phyloP scores from a whole-genome alignment of 2,888 invertebrate genomes.

The Temnothorax unifasciatus region DNA sequence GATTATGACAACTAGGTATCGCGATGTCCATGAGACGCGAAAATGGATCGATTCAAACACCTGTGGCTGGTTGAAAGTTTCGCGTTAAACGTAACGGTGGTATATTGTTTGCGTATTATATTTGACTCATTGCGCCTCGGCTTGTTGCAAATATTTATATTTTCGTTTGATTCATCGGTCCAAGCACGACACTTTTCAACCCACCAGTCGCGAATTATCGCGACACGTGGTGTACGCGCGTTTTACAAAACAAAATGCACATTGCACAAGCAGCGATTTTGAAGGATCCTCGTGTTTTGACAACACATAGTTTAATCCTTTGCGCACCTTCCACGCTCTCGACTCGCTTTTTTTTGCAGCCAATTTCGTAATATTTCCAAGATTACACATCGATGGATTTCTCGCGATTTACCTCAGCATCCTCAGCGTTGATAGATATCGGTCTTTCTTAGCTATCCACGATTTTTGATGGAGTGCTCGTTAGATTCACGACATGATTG shows the following conservation, averaged over 20 bases:
- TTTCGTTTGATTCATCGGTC: slow-evolving; percentile 44
- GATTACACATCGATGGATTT: neutral
- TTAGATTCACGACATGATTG: slow-evolving; percentile 34
- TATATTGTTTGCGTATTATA: slow-evolving; percentile 12
- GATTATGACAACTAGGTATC: slow-evolving; percentile 63
- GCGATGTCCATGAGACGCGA: slow-evolving; percentile 56
- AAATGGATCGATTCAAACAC: slow-evolving; percentile 64
- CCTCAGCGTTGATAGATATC: slow-evolving; percentile 15
- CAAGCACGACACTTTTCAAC: slow-evolving; percentile 58
- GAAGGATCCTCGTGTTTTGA: slow-evolving; percentile 10
- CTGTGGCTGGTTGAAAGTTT: slow-evolving; percentile 56
- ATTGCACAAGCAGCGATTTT: slow-evolving; percentile 33
- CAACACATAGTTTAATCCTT: slow-evolving; percentile 33
- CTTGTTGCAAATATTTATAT: slow-evolving; percentile 38
- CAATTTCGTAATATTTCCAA: slow-evolving; percentile 17
- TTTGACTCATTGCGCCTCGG: slow-evolving; percentile 15
- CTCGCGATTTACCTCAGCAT: slow-evolving; percentile 51
- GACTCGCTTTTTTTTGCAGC: neutral
- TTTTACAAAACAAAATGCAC: slow-evolving; percentile 30
- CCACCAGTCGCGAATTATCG: slow-evolving; percentile 57
- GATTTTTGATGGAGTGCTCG: slow-evolving; percentile 6
- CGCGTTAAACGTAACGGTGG: slow-evolving; percentile 12
- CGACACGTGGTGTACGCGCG: slow-evolving; percentile 30
- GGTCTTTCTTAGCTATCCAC: slow-evolving; percentile 23
- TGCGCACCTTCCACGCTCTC: neutral